Evolutionary conservation across 2,797 vertebrate species (phyloP).

Genomic region (Gallirallus australis): DNA sequence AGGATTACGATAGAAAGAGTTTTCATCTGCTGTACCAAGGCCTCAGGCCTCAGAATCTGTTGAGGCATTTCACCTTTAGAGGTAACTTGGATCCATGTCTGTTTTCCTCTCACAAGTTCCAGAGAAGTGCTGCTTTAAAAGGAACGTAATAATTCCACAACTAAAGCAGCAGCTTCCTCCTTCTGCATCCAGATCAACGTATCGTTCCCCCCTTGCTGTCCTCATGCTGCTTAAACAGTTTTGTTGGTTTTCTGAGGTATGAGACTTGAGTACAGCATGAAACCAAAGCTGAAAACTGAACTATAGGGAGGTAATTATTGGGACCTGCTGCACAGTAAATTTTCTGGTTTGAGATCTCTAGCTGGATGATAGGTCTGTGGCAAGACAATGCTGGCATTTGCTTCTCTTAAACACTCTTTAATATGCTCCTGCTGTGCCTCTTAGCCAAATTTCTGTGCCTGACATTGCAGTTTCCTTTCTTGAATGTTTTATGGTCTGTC

Average conservation of each 20-base stretch:
- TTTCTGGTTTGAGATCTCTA: background rate
- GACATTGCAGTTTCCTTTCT: background rate
- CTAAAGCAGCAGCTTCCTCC: background rate
- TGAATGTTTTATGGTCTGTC: background rate
- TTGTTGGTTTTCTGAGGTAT: background rate
- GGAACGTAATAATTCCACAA: background rate
- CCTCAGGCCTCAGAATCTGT: background rate
- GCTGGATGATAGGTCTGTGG: constrained; percentile 1
- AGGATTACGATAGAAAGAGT: background rate
- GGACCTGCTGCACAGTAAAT: background rate
- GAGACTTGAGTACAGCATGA: background rate
- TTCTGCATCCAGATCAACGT: background rate
- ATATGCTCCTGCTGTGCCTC: background rate
- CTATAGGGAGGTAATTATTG: background rate
- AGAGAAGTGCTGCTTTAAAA: background rate
- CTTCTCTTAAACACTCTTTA: constrained; percentile 17
- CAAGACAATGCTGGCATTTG: constrained; percentile 35
- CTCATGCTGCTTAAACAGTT: constrained; percentile 7
- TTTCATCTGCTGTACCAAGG: background rate
- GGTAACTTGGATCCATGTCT: background rate
- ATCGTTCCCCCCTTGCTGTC: constrained; percentile 10
- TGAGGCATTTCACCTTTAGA: background rate
- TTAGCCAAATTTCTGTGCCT: background rate
- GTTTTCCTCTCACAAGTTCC: background rate
- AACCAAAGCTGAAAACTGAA: background rate